Evolutionary conservation across 2,797 vertebrate species (phyloP).

Genomic region (Eupleurogrammus muticus): DNA sequence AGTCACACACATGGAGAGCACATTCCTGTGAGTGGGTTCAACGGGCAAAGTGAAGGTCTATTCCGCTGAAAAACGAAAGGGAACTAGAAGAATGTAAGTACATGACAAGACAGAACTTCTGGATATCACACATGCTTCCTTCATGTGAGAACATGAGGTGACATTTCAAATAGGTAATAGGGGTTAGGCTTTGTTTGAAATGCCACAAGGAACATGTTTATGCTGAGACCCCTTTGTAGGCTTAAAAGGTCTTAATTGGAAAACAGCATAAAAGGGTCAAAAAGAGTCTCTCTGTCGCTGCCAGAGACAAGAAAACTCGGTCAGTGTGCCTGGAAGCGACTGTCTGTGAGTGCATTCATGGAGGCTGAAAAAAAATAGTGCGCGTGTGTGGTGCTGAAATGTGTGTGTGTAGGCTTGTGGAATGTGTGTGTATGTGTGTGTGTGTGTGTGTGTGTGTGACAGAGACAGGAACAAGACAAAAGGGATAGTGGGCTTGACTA

Average conservation of each 20-base stretch:
- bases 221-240: slow-evolving; percentile 19
- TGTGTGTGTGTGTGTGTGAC: slow-evolving; percentile 45
- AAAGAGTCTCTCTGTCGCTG: slow-evolving; percentile 33
- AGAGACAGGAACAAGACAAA: slow-evolving; percentile 54
- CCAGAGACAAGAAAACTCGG: slow-evolving; percentile 65
- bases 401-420: slow-evolving; percentile 31
- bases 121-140: slow-evolving; percentile 26
- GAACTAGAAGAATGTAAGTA: slow-evolving; percentile 24
- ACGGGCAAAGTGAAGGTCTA: slow-evolving; percentile 4
- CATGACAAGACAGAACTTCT: slow-evolving; percentile 20
- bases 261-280: slow-evolving; percentile 27
- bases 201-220: slow-evolving; percentile 27
- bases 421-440: slow-evolving; percentile 44
- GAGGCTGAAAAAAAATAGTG: slow-evolving; percentile 4
- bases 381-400: slow-evolving; percentile 9
- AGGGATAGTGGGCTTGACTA: slow-evolving; percentile 45
- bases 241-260: slow-evolving; percentile 53
- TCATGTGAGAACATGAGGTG: slow-evolving; percentile 40
- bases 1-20: slow-evolving; percentile 10
- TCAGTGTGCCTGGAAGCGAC: slow-evolving; percentile 70
- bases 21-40: slow-evolving; percentile 36
- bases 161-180: slow-evolving; percentile 47
- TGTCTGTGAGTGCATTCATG: slow-evolving; percentile 20
- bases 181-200: slow-evolving; percentile 47
- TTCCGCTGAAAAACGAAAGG: slow-evolving; percentile 21